Base-by-base conservation (phyloP, 2,797 vertebrate species). In the Paratrypauchen microcephalus region DNA sequence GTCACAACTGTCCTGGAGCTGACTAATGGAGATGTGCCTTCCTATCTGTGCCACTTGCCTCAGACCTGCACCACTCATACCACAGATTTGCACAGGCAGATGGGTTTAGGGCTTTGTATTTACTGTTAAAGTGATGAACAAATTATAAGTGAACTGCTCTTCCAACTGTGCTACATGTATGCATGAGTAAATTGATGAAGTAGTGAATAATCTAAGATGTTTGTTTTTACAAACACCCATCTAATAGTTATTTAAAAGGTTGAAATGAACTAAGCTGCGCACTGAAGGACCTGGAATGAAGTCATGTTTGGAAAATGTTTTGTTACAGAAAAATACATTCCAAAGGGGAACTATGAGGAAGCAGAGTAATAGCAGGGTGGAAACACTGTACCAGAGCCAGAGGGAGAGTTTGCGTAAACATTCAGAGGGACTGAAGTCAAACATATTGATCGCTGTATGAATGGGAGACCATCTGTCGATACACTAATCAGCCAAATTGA, bases 401-500 rank as follows among this genome's bases (percentile, higher is more conserved):
- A 41, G 55, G 71, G 59, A 60, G 61, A 71, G 76, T 73, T 78
- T 72, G 66, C 73, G 79, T 82, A 83, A 86, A 85, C 73, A 83
- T 78, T 71, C 63, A 65, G 80, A 69, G 32, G 74, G 72, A 81
- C 84, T 83, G 45, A 81, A 89, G 82, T 83, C 70, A 85, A 87
- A 78, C 74, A 69, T 84, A 89, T 91, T 87, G 89, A 93, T 92
- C 79, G 68, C 72, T 68, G 80, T 80, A 82, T 73, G 82, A 83
- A 91, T 81, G 79, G 78, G 56, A 48, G 70, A 26, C 67, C 72
- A 75, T 86, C 82, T 83, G 83, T 91, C 91, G 87, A 87, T 91
- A 84, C 74, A 23, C 76, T 86, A 87, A 92, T 93, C 84, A 91
- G 85, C 83, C 77, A 87, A 90, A 92, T 90, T 88, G 89, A 91